Percentiles rank a stretch among this genome's conserved stretches.
These are phyloP conservation scores for Bagarius yarrelli DNA, from an alignment of 2,113 vertebrate genomes.

Conservation along the genomic window DNA sequence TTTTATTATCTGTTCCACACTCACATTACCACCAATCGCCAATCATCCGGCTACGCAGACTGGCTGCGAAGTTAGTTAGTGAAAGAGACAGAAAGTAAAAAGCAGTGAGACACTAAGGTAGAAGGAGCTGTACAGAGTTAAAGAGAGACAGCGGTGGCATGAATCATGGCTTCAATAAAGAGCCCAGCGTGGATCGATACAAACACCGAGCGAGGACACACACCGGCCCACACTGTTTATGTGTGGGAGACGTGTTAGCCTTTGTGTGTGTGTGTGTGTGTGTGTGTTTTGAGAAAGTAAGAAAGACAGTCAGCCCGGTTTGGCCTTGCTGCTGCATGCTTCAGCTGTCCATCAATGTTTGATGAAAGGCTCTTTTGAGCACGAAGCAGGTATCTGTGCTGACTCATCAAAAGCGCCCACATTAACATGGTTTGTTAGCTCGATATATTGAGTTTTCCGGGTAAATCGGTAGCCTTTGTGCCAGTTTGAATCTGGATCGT, in stretches of 20 bases:
- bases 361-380: slow-evolving; percentile 48
- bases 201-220: slow-evolving; percentile 58
- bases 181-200: slow-evolving; percentile 72
- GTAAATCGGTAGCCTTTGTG: slow-evolving; percentile 31
- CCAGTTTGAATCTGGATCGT: neutral
- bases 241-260: slow-evolving; percentile 21
- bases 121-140: slow-evolving; percentile 41
- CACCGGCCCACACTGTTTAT: slow-evolving; percentile 28
- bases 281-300: slow-evolving; percentile 38
- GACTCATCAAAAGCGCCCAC: slow-evolving; percentile 39
- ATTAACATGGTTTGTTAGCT: slow-evolving; percentile 38
- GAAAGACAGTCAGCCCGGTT: slow-evolving; percentile 11
- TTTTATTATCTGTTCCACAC: slow-evolving; percentile 9
- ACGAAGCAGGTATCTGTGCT: slow-evolving; percentile 43
- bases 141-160: slow-evolving; percentile 62
- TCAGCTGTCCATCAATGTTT: slow-evolving; percentile 51
- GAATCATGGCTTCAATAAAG: slow-evolving; percentile 78
- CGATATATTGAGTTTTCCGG: slow-evolving; percentile 26
- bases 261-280: slow-evolving; percentile 41
- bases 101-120: slow-evolving; percentile 16
- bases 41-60: slow-evolving; percentile 25
- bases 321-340: slow-evolving; percentile 34
- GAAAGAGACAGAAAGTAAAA: slow-evolving; percentile 51
- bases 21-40: slow-evolving; percentile 22
- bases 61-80: slow-evolving; percentile 50